A percentile compares a stretch with the other conserved stretches of the same genome.
Evolutionary conservation across 1,140 invertebrate species (phyloP).

Genomic region (Archegozetes longisetosus): DNA sequence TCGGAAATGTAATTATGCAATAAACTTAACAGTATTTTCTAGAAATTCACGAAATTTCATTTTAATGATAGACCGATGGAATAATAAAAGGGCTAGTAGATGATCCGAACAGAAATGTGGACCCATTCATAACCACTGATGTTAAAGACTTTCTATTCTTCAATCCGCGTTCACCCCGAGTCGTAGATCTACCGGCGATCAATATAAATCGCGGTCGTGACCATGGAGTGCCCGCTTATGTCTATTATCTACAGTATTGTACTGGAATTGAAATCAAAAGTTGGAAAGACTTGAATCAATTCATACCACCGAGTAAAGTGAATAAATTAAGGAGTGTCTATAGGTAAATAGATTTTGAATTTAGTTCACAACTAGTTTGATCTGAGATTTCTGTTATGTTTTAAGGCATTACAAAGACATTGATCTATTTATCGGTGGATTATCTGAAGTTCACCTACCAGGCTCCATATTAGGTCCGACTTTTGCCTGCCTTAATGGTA

Average conservation of each 20-base stretch:
- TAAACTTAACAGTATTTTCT: too few species aligned
- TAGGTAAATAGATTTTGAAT: conserved; percentile 6
- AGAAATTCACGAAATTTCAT: too few species aligned
- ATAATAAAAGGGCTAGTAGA: background rate
- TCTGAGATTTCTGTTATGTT: conserved; percentile 37
- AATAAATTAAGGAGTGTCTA: conserved; percentile 12
- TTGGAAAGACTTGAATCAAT: conserved; percentile 32
- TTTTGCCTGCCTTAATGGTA: conserved; percentile 21
- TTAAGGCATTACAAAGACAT: conserved; percentile 43
- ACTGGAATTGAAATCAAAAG: conserved; percentile 38
- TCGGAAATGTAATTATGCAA: background rate
- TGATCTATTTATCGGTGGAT: conserved; percentile 31
- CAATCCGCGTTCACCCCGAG: conserved; percentile 20
- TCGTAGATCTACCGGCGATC: conserved; percentile 19
- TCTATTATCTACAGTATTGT: conserved; percentile 47
- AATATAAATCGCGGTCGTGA: conserved; percentile 35
- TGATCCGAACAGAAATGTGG: conserved; percentile 7
- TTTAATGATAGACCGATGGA: background rate
- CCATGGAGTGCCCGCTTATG: conserved; percentile 38
- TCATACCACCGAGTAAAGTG: conserved; percentile 17
- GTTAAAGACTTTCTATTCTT: conserved; percentile 56
- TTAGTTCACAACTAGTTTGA: conserved; percentile 36
- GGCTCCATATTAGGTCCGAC: conserved; percentile 34
- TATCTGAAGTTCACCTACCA: conserved; percentile 28
- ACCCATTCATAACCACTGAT: conserved; percentile 25